These are phyloP conservation scores for Rhinolophus sinicus DNA, from an alignment of 2,113 vertebrate genomes.

Conservation along the genomic window DNA sequence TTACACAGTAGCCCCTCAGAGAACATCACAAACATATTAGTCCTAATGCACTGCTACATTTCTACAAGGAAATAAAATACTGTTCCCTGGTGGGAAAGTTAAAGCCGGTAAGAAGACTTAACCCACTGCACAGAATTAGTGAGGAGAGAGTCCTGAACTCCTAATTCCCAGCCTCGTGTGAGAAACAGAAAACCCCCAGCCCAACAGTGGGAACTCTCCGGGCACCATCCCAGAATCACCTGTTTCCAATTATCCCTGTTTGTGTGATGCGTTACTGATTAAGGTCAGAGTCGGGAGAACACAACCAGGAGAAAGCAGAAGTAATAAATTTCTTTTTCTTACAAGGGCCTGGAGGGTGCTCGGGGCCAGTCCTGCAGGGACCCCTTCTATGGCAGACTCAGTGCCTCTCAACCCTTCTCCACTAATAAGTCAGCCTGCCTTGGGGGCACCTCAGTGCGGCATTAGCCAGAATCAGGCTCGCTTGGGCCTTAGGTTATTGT, in stretches of 20 bases:
- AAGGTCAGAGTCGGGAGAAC: conserved; percentile 3
- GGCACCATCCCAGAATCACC: neutral
- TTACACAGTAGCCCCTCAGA: neutral
- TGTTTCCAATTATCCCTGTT: conserved; percentile 63
- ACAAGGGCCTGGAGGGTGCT: neutral
- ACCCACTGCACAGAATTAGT: neutral
- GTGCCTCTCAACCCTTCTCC: neutral
- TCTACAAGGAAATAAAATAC: conserved; percentile 1
- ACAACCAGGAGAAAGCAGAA: neutral
- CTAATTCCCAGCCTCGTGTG: neutral
- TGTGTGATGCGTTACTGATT: neutral
- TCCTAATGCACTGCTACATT: neutral
- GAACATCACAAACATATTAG: neutral
- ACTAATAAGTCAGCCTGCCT: neutral
- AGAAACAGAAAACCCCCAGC: conserved; percentile 18
- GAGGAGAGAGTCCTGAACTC: neutral
- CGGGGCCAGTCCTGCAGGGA: neutral
- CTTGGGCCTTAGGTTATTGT: neutral
- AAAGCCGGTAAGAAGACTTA: neutral
- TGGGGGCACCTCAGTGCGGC: neutral
- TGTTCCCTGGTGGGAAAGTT: neutral
- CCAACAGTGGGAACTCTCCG: neutral
- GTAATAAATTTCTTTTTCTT: neutral
- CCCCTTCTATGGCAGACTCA: fast-evolving
- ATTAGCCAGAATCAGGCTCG: neutral